Percentiles rank a stretch among this genome's conserved stretches.
Conservation (phyloP, 2,888 invertebrate species). For the Meliscaeva auricollis region DNA sequence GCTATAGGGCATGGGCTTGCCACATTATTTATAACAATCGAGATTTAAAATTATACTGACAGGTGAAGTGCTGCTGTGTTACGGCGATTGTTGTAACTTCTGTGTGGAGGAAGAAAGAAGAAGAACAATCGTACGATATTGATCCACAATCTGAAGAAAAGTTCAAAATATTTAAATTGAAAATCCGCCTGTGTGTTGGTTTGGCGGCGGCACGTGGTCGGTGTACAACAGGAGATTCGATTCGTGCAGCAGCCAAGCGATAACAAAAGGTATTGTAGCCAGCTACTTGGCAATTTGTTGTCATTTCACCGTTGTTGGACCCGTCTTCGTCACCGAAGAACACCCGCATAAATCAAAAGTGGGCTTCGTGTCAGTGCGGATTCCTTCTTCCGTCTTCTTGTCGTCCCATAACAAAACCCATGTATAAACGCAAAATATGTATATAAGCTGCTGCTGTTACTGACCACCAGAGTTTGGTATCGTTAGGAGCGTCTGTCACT, state of each 20-base stretch:
- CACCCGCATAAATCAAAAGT: constrained; percentile 72
- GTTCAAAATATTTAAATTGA: constrained; percentile 73
- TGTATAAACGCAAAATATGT: constrained; percentile 27
- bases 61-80: constrained; percentile 67
- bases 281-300: constrained; percentile 72
- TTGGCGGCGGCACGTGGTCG: background rate
- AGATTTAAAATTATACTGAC: constrained; percentile 72
- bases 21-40: constrained; percentile 74
- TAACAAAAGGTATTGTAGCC: constrained; percentile 64
- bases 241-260: constrained; percentile 13
- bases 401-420: constrained; percentile 40
- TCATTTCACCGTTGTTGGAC: constrained; percentile 61
- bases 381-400: background rate
- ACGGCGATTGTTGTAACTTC: constrained; percentile 8
- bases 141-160: constrained; percentile 66
- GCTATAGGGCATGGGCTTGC: constrained; percentile 46
- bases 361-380: constrained; percentile 18
- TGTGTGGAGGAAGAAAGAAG: constrained; percentile 9
- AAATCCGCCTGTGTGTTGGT: constrained; percentile 48
- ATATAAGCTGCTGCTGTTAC: constrained; percentile 3
- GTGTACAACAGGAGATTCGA: background rate
- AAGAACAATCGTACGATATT: constrained; percentile 72
- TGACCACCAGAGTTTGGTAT: constrained; percentile 34
- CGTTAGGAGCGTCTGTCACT: constrained; percentile 24
- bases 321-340: constrained; percentile 35